Percentiles rank a stretch among this genome's conserved stretches.
Conservation (phyloP, 2,888 invertebrate genomes). For the Acrocyrtus sp. region DNA sequence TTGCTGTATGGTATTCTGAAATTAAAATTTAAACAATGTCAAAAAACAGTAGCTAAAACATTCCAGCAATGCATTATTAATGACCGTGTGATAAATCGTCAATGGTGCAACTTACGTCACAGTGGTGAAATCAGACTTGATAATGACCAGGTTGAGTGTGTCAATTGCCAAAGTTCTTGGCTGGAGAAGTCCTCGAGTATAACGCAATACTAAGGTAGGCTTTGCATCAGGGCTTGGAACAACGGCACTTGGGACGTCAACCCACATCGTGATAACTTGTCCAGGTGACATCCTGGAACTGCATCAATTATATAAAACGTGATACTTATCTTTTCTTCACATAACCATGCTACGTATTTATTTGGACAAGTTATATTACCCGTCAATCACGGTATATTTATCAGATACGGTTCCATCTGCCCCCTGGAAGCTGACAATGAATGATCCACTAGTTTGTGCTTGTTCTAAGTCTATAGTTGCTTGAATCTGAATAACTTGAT, state of each 20-base stretch:
- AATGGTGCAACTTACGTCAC: conserved; percentile 57
- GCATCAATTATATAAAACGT: conserved; percentile 29
- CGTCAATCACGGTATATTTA: conserved; percentile 41
- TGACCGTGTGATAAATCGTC: too few relatives aligned
- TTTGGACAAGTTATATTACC: too few relatives aligned
- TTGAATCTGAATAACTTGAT: conserved; percentile 55
- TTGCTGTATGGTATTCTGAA: too few relatives aligned
- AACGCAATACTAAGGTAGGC: conserved; percentile 42
- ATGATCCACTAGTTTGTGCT: conserved; percentile 47
- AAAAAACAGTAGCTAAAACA: too few relatives aligned
- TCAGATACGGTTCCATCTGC: conserved; percentile 50
- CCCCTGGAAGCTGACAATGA: conserved; percentile 49
- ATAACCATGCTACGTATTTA: too few relatives aligned
- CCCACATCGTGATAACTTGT: conserved; percentile 51
- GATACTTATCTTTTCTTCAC: too few relatives aligned
- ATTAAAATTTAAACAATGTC: too few relatives aligned
- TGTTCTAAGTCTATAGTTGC: conserved; percentile 47
- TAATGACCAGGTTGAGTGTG: conserved; percentile 40
- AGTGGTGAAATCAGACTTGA: conserved; percentile 52
- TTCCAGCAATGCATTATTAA: too few relatives aligned
- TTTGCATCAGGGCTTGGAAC: conserved; percentile 38
- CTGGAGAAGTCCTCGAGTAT: conserved; percentile 58
- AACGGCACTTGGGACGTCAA: conserved; percentile 58
- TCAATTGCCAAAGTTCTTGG: conserved; percentile 53
- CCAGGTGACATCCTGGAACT: conserved; percentile 53